These are phyloP conservation scores for Helleia helle DNA, from an alignment of 2,888 invertebrate species.

Conservation along the genomic window DNA sequence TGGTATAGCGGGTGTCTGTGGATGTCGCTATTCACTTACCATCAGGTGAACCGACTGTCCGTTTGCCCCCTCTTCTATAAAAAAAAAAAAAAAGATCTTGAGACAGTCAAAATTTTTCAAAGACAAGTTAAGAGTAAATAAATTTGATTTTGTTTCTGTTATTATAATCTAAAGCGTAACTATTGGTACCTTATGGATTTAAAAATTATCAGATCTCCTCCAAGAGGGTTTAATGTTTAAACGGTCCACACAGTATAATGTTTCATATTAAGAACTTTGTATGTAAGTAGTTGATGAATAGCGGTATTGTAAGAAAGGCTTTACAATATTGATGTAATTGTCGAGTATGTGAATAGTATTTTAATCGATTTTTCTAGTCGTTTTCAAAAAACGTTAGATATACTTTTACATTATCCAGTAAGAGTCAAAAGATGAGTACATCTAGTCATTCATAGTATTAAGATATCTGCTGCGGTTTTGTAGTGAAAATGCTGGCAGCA, in stretches of 20 bases:
- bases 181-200: conserved; percentile 12
- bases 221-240: not conserved
- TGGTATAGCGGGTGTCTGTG: too few species aligned
- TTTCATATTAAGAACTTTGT: not conserved
- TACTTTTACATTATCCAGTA: conserved; percentile 16
- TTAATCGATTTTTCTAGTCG: not conserved
- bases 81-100: too few species aligned
- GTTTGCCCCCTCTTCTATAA: too few species aligned
- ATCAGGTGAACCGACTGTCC: too few species aligned
- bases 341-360: not conserved
- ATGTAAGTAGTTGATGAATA: not conserved
- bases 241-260: not conserved
- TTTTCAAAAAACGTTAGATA: conserved; percentile 5
- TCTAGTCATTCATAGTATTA: conserved; percentile 42
- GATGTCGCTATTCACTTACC: too few species aligned
- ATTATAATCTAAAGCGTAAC: conserved; percentile 7
- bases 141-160: too few species aligned
- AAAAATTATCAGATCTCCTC: not conserved
- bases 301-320: not conserved
- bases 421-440: conserved; percentile 41
- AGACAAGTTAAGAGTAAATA: too few species aligned
- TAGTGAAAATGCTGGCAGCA: too few species aligned
- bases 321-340: not conserved
- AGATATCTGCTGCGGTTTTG: too few species aligned
- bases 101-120: too few species aligned